Evolutionary conservation across 2,797 vertebrate genomes (phyloP).

Genomic region (Dicrostonyx torquatus): DNA sequence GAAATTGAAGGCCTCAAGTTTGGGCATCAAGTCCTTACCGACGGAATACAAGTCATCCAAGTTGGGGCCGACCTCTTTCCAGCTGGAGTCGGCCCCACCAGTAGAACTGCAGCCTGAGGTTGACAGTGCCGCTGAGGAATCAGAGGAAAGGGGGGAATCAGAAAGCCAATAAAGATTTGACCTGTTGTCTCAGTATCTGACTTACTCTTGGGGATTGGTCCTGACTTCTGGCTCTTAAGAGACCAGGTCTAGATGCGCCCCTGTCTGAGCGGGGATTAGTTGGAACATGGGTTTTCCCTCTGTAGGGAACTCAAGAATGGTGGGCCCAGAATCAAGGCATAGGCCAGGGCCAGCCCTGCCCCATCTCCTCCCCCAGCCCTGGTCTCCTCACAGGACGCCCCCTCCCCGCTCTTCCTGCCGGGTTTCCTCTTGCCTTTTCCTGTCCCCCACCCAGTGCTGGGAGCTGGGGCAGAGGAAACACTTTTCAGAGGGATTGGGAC

Average conservation of each 20-base stretch:
- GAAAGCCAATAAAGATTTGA: slow-evolving; percentile 64
- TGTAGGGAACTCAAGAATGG: not conserved
- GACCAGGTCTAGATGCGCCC: not conserved
- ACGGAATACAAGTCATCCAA: rapidly evolving
- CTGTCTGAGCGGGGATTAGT: not conserved
- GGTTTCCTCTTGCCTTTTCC: slow-evolving; percentile 78
- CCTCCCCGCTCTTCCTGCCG: slow-evolving; percentile 81
- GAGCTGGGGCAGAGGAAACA: slow-evolving; percentile 72
- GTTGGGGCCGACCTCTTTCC: not conserved
- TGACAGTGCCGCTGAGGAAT: rapidly evolving
- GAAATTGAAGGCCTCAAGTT: not conserved
- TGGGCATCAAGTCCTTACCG: rapidly evolving
- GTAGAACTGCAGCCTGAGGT: not conserved
- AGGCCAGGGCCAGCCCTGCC: slow-evolving; percentile 43
- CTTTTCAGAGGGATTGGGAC: slow-evolving; percentile 52
- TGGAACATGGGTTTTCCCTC: not conserved
- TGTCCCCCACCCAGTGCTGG: slow-evolving; percentile 78
- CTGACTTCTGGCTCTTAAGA: not conserved
- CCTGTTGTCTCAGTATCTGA: slow-evolving; percentile 44
- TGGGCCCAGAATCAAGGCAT: slow-evolving; percentile 13
- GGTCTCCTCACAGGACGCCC: slow-evolving; percentile 80
- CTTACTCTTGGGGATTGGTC: slow-evolving; percentile 19
- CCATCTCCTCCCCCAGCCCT: slow-evolving; percentile 76
- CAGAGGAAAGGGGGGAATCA: not conserved
- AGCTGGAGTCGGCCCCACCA: not conserved